Conservation (phyloP, 1,140 invertebrate species). For the Drosophila ohnishii region DNA sequence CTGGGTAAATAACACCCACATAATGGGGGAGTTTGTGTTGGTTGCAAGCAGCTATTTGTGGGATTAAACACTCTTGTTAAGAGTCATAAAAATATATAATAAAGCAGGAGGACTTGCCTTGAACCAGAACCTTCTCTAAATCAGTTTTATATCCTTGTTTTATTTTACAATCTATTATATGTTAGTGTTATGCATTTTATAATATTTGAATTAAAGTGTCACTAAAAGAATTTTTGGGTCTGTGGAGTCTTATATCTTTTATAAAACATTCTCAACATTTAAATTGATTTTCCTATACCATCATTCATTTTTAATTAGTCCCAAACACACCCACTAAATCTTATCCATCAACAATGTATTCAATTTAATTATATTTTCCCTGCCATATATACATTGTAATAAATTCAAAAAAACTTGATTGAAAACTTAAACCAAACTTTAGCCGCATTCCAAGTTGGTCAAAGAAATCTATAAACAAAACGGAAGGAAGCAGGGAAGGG, state of each 20-base stretch:
- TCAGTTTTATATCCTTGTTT: not conserved
- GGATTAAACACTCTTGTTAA: not conserved
- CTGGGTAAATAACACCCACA: not conserved
- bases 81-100: not conserved
- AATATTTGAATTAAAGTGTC: not conserved
- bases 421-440: conserved; percentile 10
- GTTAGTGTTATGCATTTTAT: not conserved
- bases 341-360: not conserved
- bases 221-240: not conserved
- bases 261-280: not conserved
- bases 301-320: not conserved
- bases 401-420: not conserved
- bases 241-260: not conserved
- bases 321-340: too few species aligned
- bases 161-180: too few species aligned
- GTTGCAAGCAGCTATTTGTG: not conserved
- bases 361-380: not conserved
- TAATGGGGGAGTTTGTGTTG: too few species aligned
- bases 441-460: conserved; percentile 11
- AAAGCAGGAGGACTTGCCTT: not conserved
- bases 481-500: conserved; percentile 5
- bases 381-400: not conserved
- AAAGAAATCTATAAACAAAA: conserved; percentile 1
- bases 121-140: not conserved
- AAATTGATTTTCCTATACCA: not conserved